Evolutionary conservation across 92 coral and sea anemone genomes (phyloP).

Genomic region (Montipora capitata): DNA sequence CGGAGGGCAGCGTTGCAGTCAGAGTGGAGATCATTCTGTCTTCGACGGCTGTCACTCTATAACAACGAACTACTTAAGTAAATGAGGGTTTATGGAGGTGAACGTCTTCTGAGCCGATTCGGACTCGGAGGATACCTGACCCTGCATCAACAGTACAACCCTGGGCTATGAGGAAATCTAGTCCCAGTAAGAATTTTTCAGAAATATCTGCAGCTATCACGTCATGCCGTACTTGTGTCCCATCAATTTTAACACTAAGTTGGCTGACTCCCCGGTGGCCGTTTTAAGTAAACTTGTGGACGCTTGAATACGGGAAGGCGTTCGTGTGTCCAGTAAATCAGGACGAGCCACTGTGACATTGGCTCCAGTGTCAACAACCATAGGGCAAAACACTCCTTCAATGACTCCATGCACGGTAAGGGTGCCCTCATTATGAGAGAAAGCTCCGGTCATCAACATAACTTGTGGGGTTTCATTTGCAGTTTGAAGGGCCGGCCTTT

Average conservation of each 20-base stretch:
- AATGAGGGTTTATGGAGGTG: constrained; percentile 7
- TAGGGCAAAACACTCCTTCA: constrained; percentile 16
- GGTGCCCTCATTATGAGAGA: constrained; percentile 37
- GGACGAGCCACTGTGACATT: too few relatives aligned
- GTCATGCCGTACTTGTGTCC: constrained; percentile 38
- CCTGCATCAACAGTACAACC: constrained; percentile 67
- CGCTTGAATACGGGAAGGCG: too few relatives aligned
- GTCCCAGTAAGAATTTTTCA: constrained; percentile 64
- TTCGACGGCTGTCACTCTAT: not conserved
- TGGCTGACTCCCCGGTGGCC: too few relatives aligned
- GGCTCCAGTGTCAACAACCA: constrained; percentile 62
- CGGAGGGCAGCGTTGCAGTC: not conserved
- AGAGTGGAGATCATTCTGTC: not conserved
- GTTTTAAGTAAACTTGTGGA: too few relatives aligned
- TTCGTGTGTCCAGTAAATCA: too few relatives aligned
- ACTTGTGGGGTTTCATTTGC: constrained; percentile 25
- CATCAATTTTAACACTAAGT: constrained; percentile 28
- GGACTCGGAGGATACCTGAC: constrained; percentile 4
- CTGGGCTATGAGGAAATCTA: constrained; percentile 67
- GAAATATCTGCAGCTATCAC: constrained; percentile 61
- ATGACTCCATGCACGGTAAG: constrained; percentile 40
- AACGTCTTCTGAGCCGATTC: constrained; percentile 12
- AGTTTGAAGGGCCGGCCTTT: constrained; percentile 35
- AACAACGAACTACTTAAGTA: not conserved
- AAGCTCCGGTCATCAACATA: constrained; percentile 16